Base-by-base conservation (phyloP, 2,113 vertebrate genomes). In the Brachyhypopomus occidentalis region DNA sequence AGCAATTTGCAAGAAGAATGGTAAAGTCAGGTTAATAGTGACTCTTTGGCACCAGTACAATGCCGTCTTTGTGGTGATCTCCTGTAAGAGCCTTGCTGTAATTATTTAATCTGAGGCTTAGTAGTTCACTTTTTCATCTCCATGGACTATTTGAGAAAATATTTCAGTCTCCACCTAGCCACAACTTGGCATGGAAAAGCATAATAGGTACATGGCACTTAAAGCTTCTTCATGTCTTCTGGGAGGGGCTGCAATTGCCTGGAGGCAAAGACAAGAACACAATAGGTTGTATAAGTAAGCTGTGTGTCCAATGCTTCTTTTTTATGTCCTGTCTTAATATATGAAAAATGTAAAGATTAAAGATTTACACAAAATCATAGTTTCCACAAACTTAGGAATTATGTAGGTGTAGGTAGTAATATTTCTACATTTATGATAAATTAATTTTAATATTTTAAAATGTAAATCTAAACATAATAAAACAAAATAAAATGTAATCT, bases 31-130 rank as follows among this genome's bases (percentile, higher is more conserved):
- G 74, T 88, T 87, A 87, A 90, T 84, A 34, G 79, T 80, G 77
- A 52, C 76, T 88, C 80, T 88, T 86, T 89, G 85, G 85, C 84
- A 74, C 63, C 82, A 66, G 66, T 59, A 87, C 87, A 92, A 86
- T 88, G 82, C 70, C n/a, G 58, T 83, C 87, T 89, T 88, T 91
- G 86, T 89, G 72, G 74, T 75, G 64, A 87, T 89, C 62, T 83
- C 86, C 83, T 87, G 75, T 79, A 83, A 83, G 84, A 83, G 77
- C 73, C 80, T 56, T 75, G 63, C 66, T 30, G 59, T 88, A 86
- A 89, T 90, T 90, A 89, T 87, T 90, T 86, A 89, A 91, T 90
- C 85, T 78, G 45, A 22, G 58, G 2, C 34, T 75, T 84, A 81
- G 84, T 85, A 52, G 58, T 11, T 2, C 52, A 70, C 48, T 72